Evolutionary conservation across 2,113 vertebrate species (phyloP).

Genomic region (Archocentrus centrarchus): DNA sequence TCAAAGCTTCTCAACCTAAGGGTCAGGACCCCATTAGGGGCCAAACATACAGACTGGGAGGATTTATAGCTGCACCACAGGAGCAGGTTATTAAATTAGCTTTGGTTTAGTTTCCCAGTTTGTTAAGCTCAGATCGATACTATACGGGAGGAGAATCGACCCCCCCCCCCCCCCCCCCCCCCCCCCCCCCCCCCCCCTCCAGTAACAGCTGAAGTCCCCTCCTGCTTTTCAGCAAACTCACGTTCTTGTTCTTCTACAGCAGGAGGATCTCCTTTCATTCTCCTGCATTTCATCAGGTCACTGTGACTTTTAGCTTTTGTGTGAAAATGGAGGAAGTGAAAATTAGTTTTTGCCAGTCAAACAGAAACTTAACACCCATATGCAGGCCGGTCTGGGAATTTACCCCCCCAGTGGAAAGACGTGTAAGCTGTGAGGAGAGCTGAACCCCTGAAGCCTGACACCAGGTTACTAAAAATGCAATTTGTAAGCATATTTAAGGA

Average conservation of each 20-base stretch:
- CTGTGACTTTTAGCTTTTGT: not conserved
- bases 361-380: not conserved
- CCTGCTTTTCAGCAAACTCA: too few species aligned
- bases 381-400: accelerated
- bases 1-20: conserved; percentile 3
- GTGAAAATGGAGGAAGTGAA: not conserved
- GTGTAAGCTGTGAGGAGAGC: not conserved
- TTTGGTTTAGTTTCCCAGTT: not conserved
- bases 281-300: conserved; percentile 1
- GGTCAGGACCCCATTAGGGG: not conserved
- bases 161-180: not conserved
- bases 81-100: not conserved
- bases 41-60: not conserved
- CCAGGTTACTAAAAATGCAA: not conserved
- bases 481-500: not conserved
- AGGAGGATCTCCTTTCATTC: not conserved
- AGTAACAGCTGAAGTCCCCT: not conserved
- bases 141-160: accelerated
- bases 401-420: not conserved
- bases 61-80: not conserved
- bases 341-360: conserved; percentile 3
- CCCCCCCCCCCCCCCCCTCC: not conserved
- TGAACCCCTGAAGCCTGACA: not conserved
- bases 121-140: accelerated
- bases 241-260: not conserved